Percentiles rank a stretch among this genome's conserved stretches.
These are phyloP conservation scores for Nesoenas mayeri DNA, from an alignment of 2,113 vertebrate species.

Conservation along the genomic window DNA sequence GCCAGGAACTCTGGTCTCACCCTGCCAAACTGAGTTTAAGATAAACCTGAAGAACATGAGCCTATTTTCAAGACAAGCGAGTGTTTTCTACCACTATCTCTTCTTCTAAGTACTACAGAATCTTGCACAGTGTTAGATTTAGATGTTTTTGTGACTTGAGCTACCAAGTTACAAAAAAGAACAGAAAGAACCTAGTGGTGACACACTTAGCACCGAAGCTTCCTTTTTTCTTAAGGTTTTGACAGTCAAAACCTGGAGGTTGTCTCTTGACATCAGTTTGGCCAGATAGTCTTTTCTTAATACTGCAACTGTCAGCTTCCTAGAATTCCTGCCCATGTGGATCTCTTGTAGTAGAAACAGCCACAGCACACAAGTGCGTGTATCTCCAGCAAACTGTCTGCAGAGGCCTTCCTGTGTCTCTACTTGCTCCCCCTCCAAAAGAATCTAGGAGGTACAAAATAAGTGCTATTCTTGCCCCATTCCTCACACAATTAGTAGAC, in stretches of 20 bases:
- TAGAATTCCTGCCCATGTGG: background rate
- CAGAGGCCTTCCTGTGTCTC: background rate
- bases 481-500: background rate
- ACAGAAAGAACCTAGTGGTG: accelerated
- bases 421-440: background rate
- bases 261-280: background rate
- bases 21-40: background rate
- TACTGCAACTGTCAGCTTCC: background rate
- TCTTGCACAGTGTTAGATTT: background rate
- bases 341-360: background rate
- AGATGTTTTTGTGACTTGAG: background rate
- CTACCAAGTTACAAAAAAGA: background rate
- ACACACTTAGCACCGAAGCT: background rate
- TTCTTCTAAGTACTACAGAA: background rate
- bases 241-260: background rate
- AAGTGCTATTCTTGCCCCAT: background rate
- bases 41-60: background rate
- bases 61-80: background rate
- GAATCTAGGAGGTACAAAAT: background rate
- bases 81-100: background rate
- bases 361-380: background rate
- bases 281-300: background rate
- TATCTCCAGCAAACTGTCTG: background rate
- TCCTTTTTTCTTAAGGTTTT: background rate
- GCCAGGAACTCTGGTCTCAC: background rate